Conservation (phyloP, 2,113 vertebrate genomes). For the Antechinus stuartii region DNA sequence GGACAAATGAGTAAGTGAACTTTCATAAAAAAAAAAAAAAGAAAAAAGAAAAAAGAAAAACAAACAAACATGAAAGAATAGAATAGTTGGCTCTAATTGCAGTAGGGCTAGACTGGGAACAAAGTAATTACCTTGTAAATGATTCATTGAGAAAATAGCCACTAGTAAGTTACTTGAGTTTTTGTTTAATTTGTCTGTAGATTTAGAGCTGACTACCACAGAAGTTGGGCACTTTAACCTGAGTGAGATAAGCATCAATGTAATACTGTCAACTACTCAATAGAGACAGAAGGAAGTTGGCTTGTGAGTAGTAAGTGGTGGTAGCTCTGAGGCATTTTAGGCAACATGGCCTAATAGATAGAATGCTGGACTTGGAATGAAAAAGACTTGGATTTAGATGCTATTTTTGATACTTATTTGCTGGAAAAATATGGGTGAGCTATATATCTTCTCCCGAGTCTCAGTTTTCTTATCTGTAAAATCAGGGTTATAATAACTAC, state of each 20-base stretch:
- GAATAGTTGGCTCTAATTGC: constrained; percentile 1
- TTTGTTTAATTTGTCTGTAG: constrained; percentile 55
- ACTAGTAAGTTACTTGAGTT: constrained; percentile 57
- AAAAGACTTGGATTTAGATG: not conserved
- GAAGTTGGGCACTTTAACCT: constrained; percentile 61
- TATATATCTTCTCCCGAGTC: not conserved
- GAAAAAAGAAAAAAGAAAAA: not conserved
- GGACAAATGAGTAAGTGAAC: not conserved
- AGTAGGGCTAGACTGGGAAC: constrained; percentile 47
- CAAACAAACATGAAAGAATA: not conserved
- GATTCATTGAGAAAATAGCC: constrained; percentile 66
- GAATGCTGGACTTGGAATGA: not conserved
- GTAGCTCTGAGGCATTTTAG: not conserved
- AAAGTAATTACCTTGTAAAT: constrained; percentile 43
- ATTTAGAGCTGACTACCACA: constrained; percentile 53
- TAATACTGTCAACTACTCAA: constrained; percentile 32
- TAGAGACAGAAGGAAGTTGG: constrained; percentile 65
- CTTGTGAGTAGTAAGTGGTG: not conserved
- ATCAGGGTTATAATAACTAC: not conserved
- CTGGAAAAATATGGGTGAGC: not conserved
- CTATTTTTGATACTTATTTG: not conserved
- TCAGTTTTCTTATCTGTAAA: not conserved
- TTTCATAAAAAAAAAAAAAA: not conserved
- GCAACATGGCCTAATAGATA: not conserved
- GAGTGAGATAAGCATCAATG: constrained; percentile 57